Conservation (phyloP, 2,797 vertebrate genomes). For the Mormyrus hasselquistii region DNA sequence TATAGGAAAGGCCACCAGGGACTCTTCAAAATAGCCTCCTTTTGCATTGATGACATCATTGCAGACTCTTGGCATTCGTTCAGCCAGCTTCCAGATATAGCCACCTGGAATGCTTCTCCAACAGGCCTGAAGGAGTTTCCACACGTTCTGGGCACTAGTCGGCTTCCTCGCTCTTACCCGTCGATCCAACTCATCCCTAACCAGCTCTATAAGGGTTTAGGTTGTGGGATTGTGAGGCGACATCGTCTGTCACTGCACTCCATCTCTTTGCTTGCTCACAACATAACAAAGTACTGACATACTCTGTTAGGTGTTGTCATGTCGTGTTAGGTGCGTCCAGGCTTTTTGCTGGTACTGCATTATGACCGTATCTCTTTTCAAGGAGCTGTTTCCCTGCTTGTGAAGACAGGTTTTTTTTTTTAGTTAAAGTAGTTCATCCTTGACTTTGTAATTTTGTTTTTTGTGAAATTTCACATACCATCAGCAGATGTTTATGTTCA, state of each 20-base stretch:
- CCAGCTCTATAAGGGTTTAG: background rate
- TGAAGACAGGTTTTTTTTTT: background rate
- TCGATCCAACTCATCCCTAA: background rate
- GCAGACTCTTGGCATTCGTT: too few relatives aligned
- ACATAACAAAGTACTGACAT: background rate
- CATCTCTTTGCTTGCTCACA: background rate
- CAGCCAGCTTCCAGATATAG: too few relatives aligned
- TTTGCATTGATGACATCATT: too few relatives aligned
- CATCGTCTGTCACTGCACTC: background rate
- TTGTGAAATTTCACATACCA: background rate
- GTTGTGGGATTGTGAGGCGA: background rate
- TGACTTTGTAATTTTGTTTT: background rate
- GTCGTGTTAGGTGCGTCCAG: background rate
- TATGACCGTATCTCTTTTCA: background rate
- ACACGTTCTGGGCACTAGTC: too few relatives aligned
- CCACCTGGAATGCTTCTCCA: too few relatives aligned
- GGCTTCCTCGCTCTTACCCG: too few relatives aligned
- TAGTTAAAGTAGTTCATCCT: background rate
- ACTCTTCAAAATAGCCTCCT: too few relatives aligned
- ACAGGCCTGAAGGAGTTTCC: too few relatives aligned
- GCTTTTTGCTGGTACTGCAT: background rate
- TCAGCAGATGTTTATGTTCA: background rate
- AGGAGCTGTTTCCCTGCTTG: background rate
- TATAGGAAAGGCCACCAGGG: background rate
- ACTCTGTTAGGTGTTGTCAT: background rate